These are phyloP conservation scores for Hipparchia semele DNA, from an alignment of 2,888 invertebrate species.

Conservation along the genomic window DNA sequence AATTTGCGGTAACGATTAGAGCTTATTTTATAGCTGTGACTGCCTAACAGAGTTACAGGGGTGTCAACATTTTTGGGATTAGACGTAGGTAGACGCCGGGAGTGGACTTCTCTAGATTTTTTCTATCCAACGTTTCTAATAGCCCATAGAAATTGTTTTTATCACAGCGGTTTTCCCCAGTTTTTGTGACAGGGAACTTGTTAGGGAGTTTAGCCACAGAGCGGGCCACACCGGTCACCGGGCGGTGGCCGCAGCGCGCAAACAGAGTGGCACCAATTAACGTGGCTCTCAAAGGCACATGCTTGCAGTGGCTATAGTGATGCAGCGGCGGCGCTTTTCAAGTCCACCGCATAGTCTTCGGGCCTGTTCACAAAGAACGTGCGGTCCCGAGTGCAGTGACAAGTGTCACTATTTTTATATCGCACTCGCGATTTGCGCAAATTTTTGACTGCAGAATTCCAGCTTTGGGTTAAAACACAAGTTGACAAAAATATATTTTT, in stretches of 20 bases:
- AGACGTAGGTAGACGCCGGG: not conserved
- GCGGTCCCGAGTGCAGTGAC: not conserved
- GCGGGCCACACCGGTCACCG: conserved; percentile 34
- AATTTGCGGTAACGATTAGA: too few relatives aligned
- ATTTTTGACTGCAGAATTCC: too few relatives aligned
- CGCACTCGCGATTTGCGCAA: too few relatives aligned
- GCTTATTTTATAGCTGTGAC: too few relatives aligned
- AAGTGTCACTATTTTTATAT: not conserved
- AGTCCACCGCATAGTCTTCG: conserved; percentile 51
- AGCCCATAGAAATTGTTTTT: not conserved
- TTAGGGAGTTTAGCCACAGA: conserved; percentile 13
- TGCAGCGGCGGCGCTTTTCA: conserved; percentile 67
- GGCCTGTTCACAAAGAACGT: not conserved
- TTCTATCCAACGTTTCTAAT: not conserved
- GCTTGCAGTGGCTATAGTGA: conserved; percentile 50
- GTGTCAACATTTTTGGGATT: not conserved
- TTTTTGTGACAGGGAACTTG: not conserved
- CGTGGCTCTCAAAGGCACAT: conserved; percentile 64
- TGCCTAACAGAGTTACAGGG: too few relatives aligned
- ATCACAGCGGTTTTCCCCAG: not conserved
- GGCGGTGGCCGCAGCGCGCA: conserved; percentile 48
- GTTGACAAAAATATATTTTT: too few relatives aligned
- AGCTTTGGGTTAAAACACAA: too few relatives aligned
- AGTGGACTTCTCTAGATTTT: not conserved
- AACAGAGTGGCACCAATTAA: conserved; percentile 70